Percentiles rank a stretch among this genome's conserved stretches.
phyloP scores from a whole-genome alignment of 2,113 vertebrate genomes.

The Callithrix jacchus region DNA sequence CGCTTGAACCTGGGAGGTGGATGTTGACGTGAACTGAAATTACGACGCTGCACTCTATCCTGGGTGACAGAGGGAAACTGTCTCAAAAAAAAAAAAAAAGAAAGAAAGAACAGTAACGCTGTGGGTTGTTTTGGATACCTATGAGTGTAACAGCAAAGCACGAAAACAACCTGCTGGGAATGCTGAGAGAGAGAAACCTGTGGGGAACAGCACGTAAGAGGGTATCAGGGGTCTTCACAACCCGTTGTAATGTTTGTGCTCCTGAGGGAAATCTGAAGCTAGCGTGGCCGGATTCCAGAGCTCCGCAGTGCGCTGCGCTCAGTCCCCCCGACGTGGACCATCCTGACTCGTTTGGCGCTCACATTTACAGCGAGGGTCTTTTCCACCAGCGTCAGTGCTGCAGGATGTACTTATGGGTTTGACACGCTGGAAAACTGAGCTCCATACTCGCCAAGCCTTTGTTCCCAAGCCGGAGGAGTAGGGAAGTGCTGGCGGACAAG shows the following conservation, averaged over 20 bases:
- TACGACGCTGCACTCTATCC: no score
- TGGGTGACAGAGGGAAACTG: no score
- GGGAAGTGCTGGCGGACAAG: not conserved
- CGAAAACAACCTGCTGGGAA: rapidly evolving
- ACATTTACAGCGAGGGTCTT: rapidly evolving
- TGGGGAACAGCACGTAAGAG: not conserved
- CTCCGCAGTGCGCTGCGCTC: rapidly evolving
- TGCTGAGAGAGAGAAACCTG: rapidly evolving
- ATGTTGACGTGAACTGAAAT: no score
- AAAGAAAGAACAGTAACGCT: not conserved
- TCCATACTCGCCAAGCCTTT: not conserved
- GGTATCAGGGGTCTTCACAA: not conserved
- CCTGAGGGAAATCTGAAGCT: not conserved
- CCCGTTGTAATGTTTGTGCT: rapidly evolving
- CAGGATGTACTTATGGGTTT: rapidly evolving
- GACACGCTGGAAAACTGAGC: rapidly evolving
- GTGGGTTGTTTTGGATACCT: not conserved
- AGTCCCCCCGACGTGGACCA: rapidly evolving
- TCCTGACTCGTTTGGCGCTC: rapidly evolving
- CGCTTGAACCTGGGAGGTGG: no score
- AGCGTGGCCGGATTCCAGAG: rapidly evolving
- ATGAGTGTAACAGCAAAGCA: no score
- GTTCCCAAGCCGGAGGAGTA: not conserved
- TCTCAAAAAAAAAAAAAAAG: no score
- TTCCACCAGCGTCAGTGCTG: rapidly evolving